Conservation (phyloP, 2,888 invertebrate species). For the Himalopsyche kuldschensis region DNA sequence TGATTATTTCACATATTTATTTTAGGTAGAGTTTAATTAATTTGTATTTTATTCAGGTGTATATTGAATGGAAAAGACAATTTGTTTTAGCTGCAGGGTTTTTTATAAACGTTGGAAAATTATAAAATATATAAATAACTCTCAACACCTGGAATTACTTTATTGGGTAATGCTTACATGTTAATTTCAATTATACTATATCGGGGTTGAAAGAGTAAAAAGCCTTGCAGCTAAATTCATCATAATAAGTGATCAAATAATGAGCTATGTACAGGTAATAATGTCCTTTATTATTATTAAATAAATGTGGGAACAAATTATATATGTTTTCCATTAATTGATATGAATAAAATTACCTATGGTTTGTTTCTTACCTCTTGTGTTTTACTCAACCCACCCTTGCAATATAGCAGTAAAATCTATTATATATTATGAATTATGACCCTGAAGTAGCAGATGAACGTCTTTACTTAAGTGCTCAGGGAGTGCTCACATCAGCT, state of each 20-base stretch:
- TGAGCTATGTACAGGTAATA: conserved; percentile 32
- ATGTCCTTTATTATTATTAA: conserved; percentile 39
- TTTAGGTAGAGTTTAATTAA: conserved; percentile 11
- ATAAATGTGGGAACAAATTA: conserved; percentile 49
- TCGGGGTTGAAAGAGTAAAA: not conserved
- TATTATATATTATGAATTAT: too few relatives aligned
- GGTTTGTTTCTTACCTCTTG: conserved; percentile 45
- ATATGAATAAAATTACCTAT: conserved; percentile 44
- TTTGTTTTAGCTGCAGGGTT: conserved; percentile 21
- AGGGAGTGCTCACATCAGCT: too few relatives aligned
- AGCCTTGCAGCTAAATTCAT: not conserved
- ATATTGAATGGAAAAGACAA: conserved; percentile 7
- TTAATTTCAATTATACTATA: conserved; percentile 2
- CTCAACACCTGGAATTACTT: not conserved
- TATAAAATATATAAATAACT: not conserved
- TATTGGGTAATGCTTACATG: not conserved
- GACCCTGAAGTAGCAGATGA: too few relatives aligned
- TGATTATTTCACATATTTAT: conserved; percentile 11
- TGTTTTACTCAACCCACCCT: conserved; percentile 36
- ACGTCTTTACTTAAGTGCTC: too few relatives aligned
- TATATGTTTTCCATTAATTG: conserved; percentile 50
- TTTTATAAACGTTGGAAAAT: not conserved
- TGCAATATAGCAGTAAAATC: not conserved
- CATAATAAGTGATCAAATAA: conserved; percentile 19
- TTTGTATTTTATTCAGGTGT: conserved; percentile 1